Percentiles rank a stretch among this genome's conserved stretches.
Evolutionary conservation across 1,140 invertebrate species (phyloP).

Genomic region (Bombyx mandarina): DNA sequence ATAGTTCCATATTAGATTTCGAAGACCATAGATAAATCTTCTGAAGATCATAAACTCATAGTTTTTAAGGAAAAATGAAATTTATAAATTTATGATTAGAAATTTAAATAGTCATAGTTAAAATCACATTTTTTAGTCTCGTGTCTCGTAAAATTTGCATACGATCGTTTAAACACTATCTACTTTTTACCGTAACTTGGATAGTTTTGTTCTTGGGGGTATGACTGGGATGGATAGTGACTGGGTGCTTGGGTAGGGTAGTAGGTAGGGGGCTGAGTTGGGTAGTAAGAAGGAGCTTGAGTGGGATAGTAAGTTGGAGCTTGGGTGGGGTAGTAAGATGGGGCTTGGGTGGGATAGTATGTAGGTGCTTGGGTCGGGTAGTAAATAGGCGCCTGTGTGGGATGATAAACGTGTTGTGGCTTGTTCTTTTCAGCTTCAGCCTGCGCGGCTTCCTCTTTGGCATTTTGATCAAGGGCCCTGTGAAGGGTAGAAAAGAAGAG

Average conservation of each 20-base stretch:
- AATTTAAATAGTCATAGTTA: too few relatives aligned
- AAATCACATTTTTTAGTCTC: too few relatives aligned
- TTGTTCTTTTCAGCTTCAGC: conserved; percentile 44
- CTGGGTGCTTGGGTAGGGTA: conserved; percentile 9
- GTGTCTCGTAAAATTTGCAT: conserved; percentile 1
- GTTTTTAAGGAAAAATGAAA: too few relatives aligned
- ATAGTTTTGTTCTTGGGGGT: conserved; percentile 20
- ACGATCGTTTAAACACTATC: conserved; percentile 3
- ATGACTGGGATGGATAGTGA: conserved; percentile 17
- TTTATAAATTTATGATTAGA: too few relatives aligned
- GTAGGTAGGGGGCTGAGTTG: conserved; percentile 7
- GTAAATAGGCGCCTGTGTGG: conserved; percentile 12
- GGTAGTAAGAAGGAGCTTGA: conserved; percentile 6
- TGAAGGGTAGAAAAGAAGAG: conserved; percentile 5
- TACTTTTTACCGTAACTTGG: conserved; percentile 23
- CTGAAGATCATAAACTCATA: too few relatives aligned
- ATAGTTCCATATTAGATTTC: too few relatives aligned
- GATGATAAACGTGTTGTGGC: conserved; percentile 20
- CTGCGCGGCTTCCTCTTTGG: conserved; percentile 51
- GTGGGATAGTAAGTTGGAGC: conserved; percentile 2
- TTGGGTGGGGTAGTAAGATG: conserved; percentile 7
- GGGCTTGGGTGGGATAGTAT: conserved; percentile 5
- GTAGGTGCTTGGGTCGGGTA: conserved; percentile 12
- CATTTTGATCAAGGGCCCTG: conserved; percentile 56
- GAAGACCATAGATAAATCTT: too few relatives aligned